Percentiles rank a stretch among this genome's conserved stretches.
Evolutionary conservation across 2,888 invertebrate species (phyloP).

Genomic region (Rhimphoctona megacephalus): DNA sequence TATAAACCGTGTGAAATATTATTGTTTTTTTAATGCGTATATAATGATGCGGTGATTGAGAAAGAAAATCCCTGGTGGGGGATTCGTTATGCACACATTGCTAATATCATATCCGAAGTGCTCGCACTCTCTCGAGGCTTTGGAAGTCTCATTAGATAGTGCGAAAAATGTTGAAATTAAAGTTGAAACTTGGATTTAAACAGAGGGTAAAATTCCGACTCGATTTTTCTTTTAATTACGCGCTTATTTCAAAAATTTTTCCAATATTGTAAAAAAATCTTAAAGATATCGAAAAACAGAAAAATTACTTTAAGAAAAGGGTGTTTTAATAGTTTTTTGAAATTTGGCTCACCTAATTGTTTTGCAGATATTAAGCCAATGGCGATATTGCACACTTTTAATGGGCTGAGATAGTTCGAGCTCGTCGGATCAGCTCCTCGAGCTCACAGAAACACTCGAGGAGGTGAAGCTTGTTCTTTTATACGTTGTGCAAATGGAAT

Average conservation of each 20-base stretch:
- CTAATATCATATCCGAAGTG: not conserved
- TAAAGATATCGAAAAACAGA: no score
- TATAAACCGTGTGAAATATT: not conserved
- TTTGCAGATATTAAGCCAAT: no score
- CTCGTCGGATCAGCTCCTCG: not conserved
- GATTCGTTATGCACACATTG: not conserved
- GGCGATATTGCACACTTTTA: no score
- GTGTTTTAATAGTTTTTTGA: no score
- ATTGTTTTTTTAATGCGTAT: not conserved
- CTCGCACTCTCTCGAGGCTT: not conserved
- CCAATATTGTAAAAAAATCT: no score
- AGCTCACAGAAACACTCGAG: slow-evolving; percentile 14
- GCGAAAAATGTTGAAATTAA: not conserved
- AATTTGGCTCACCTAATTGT: no score
- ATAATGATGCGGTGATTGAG: not conserved
- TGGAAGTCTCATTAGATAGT: not conserved
- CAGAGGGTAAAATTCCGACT: no score
- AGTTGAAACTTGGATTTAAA: not conserved
- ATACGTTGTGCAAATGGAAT: slow-evolving; percentile 44
- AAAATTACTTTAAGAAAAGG: no score
- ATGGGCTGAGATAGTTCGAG: not conserved
- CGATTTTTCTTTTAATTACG: no score
- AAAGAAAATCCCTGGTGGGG: not conserved
- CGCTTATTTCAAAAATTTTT: no score
- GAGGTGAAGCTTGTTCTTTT: slow-evolving; percentile 54